These are phyloP conservation scores for Athalia cordata DNA, from an alignment of 2,888 invertebrate species.

Conservation along the genomic window DNA sequence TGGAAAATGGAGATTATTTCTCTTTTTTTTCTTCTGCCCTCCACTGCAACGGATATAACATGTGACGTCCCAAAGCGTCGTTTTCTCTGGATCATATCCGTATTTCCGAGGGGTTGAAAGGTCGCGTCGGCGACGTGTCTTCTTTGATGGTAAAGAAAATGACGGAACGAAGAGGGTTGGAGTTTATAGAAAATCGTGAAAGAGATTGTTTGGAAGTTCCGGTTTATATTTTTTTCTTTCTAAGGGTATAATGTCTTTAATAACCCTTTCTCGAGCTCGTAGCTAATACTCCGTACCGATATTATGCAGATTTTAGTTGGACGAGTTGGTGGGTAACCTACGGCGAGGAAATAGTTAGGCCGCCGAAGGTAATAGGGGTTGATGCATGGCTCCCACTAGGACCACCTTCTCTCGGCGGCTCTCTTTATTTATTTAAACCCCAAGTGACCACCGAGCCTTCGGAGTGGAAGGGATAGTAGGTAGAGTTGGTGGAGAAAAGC, in stretches of 20 bases:
- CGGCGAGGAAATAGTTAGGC: constrained; percentile 61
- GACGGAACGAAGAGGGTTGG: background rate
- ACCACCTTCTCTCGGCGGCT: constrained; percentile 54
- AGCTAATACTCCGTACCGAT: background rate
- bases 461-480: background rate
- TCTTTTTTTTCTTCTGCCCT: background rate
- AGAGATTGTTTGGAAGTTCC: too few relatives aligned
- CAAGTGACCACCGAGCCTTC: constrained; percentile 49
- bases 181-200: too few relatives aligned
- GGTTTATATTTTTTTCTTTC: too few relatives aligned
- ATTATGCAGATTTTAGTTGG: constrained; percentile 67
- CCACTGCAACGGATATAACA: background rate
- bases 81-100: constrained; percentile 7
- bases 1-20: background rate
- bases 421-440: constrained; percentile 65
- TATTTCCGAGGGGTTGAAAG: too few relatives aligned
- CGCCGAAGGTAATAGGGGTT: constrained; percentile 66
- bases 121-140: background rate
- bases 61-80: too few relatives aligned
- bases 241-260: too few relatives aligned
- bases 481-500: constrained; percentile 4
- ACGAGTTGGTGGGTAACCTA: background rate
- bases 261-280: too few relatives aligned
- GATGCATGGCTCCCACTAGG: constrained; percentile 68
- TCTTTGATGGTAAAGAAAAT: background rate